Conservation (phyloP, 2,888 invertebrate genomes). For the Cistogaster globosa region DNA sequence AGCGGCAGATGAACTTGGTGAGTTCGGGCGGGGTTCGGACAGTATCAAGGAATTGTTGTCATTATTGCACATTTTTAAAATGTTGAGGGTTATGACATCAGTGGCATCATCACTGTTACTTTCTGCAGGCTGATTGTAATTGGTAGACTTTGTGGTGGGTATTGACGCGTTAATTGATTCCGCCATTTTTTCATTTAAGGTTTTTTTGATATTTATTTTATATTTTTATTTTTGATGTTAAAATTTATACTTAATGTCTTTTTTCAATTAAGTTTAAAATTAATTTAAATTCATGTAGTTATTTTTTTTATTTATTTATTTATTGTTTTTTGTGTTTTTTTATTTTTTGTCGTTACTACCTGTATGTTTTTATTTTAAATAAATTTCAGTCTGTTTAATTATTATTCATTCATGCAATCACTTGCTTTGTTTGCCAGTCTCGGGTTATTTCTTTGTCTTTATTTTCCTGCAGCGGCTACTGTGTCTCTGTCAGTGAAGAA, state of each 20-base stretch:
- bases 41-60: constrained; percentile 25
- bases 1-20: constrained; percentile 37
- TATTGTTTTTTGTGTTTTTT: constrained; percentile 7
- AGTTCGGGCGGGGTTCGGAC: background rate
- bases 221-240: background rate
- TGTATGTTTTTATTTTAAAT: constrained; percentile 14
- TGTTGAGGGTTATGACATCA: constrained; percentile 58
- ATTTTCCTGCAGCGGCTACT: background rate
- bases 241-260: background rate
- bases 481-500: constrained; percentile 39
- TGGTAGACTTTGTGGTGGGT: constrained; percentile 9
- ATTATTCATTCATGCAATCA: constrained; percentile 38
- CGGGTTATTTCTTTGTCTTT: constrained; percentile 46
- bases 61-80: constrained; percentile 51
- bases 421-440: constrained; percentile 28
- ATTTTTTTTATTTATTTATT: no score
- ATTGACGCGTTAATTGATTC: constrained; percentile 29
- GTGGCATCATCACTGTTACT: constrained; percentile 37
- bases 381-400: constrained; percentile 27
- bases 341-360: background rate
- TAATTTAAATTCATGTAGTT: constrained; percentile 4
- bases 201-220: no score
- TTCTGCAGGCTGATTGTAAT: background rate
- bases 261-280: background rate
- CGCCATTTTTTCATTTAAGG: constrained; percentile 37